These are phyloP conservation scores for Proteles cristata DNA, from an alignment of 2,113 vertebrate genomes.

Conservation along the genomic window DNA sequence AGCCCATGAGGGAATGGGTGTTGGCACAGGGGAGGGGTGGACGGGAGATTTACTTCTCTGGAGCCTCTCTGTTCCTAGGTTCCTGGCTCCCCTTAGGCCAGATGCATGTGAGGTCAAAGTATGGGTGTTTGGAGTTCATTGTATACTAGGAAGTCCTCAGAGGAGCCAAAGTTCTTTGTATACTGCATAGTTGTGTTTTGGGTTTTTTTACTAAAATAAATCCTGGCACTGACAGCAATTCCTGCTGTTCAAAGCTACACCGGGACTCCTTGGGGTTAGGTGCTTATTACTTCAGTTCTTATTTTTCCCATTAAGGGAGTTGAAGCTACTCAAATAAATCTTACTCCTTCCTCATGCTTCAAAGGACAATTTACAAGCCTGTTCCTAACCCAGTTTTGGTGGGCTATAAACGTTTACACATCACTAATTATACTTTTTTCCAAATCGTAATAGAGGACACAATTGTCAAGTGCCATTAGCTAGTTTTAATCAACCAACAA, in stretches of 20 bases:
- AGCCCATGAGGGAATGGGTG: background rate
- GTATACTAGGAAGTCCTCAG: background rate
- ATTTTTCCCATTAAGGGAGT: background rate
- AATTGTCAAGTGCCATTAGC: background rate
- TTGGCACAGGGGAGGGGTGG: background rate
- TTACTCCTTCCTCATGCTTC: background rate
- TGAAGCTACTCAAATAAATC: background rate
- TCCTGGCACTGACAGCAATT: background rate
- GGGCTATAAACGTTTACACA: background rate
- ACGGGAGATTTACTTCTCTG: background rate
- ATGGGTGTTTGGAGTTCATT: background rate
- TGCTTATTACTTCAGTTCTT: background rate
- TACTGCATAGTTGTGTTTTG: background rate
- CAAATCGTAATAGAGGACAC: background rate
- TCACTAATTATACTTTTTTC: constrained; percentile 6
- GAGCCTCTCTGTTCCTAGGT: background rate
- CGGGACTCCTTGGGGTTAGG: background rate
- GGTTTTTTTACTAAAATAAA: background rate
- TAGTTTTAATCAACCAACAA: constrained; percentile 33
- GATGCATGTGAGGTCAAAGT: background rate
- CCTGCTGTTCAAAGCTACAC: background rate
- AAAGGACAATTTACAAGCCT: background rate
- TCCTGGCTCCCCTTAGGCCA: background rate
- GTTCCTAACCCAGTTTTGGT: background rate
- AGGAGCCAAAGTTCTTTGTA: background rate